Conservation (phyloP, 1,140 invertebrate species). For the Drosophila eugracilis region DNA sequence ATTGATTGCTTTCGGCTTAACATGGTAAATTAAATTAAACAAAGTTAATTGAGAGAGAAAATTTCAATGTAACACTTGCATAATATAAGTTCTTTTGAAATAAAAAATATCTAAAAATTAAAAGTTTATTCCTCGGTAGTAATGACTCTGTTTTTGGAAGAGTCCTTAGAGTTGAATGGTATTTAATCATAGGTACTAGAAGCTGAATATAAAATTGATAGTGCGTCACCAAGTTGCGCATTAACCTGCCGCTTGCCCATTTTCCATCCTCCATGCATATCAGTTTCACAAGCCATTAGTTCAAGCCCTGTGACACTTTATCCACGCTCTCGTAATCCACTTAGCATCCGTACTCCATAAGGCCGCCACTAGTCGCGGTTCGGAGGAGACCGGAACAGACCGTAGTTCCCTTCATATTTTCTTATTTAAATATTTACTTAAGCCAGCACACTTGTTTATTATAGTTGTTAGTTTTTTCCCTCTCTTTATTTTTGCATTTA, state of each 20-base stretch:
- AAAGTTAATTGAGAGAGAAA: no score
- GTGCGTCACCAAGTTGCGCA: constrained; percentile 7
- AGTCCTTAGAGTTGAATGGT: neutral
- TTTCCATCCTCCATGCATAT: constrained; percentile 11
- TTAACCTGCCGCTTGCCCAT: neutral
- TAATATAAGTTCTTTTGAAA: no score
- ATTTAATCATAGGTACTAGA: neutral
- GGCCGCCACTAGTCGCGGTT: constrained; percentile 11
- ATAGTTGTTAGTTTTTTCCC: constrained; percentile 21
- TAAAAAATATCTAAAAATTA: no score
- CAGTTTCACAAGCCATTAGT: constrained; percentile 26
- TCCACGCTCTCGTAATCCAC: constrained; percentile 37
- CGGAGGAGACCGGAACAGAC: constrained; percentile 17
- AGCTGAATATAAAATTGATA: constrained; percentile 1
- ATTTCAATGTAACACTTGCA: no score
- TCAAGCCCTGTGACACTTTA: constrained; percentile 18
- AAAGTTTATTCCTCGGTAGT: no score
- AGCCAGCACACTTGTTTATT: constrained; percentile 70
- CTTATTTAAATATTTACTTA: constrained; percentile 72
- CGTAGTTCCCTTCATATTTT: constrained; percentile 61
- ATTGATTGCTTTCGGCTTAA: no score
- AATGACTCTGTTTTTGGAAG: no score
- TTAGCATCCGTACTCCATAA: constrained; percentile 15
- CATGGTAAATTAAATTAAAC: no score
- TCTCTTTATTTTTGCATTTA: constrained; percentile 45